Evolutionary conservation across 2,888 invertebrate genomes (phyloP).

Genomic region (Branchellion lobata): DNA sequence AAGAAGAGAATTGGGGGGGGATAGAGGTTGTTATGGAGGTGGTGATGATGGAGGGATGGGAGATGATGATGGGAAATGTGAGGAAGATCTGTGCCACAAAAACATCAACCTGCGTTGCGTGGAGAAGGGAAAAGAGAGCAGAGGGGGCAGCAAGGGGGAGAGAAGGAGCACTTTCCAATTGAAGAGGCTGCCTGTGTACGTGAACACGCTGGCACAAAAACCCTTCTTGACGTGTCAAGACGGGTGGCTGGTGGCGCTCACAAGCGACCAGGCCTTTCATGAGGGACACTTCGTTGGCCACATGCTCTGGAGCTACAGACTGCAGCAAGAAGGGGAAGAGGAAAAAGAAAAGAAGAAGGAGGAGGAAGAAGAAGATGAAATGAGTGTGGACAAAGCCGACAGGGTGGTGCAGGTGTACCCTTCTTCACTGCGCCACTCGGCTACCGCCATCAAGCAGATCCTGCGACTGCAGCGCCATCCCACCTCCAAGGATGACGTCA

Average conservation of each 20-base stretch:
- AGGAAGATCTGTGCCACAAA: too few species aligned
- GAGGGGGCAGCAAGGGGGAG: too few species aligned
- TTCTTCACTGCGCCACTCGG: conserved; percentile 55
- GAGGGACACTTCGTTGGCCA: conserved; percentile 54
- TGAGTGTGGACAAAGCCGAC: neutral
- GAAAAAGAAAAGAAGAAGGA: conserved; percentile 28
- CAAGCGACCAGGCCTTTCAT: conserved; percentile 35
- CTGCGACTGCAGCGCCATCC: conserved; percentile 55
- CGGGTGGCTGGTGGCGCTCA: conserved; percentile 57
- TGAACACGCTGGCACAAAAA: conserved; percentile 54
- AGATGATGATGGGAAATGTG: too few species aligned
- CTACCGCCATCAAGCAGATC: conserved; percentile 55
- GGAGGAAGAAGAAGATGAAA: neutral
- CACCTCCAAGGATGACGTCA: conserved; percentile 53
- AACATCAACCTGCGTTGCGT: too few species aligned
- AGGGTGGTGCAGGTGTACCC: conserved; percentile 48
- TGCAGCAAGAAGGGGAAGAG: conserved; percentile 50
- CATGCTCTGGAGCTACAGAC: conserved; percentile 56
- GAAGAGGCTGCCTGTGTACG: conserved; percentile 48
- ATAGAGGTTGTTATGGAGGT: too few species aligned
- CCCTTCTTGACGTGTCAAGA: conserved; percentile 59
- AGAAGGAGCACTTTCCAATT: neutral
- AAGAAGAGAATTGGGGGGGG: conserved; percentile 52
- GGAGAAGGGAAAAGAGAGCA: too few species aligned
- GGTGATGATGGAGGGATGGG: too few species aligned